Base-by-base conservation (phyloP, 2,113 vertebrate genomes). In the Capreolus pygargus region DNA sequence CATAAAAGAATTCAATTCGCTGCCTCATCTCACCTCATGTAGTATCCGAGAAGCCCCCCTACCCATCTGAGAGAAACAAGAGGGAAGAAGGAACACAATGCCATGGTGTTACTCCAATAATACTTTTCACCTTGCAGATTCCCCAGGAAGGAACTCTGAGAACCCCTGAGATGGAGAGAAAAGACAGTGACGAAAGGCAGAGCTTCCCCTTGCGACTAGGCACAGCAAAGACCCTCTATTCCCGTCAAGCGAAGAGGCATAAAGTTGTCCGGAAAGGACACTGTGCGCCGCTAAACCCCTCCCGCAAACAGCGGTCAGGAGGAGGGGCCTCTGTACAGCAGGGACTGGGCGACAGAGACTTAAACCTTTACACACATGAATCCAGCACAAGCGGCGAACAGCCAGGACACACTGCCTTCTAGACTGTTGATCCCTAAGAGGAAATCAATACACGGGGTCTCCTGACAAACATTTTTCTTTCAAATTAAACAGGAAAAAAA, bases 21-120 rank as follows among this genome's bases (percentile, higher is more conserved):
- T 8, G n/a, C 4, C 13, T 0, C 7, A 33, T 47, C 55, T 21
- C 70, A 39, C 1, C 19, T 5, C 16, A 13, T 1, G 2, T 0
- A 25, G 47, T 43, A 5, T 45, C 52, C 81, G 58, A 36, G 74
- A 70, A 55, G 57, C 50, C n/a, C 58, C 27, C 45, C n/a, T 19
- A 10, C 64, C 58, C 61, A n/a, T 11, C 39, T 0, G 1, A 23
- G 15, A 91, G 5, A 81, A 36, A 70, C 23, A 3, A 70, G 47
- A 60, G 27, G 43, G 27, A 47, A 81, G 84, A 16, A 50, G 27
- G 52, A 85, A 88, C n/a, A n/a, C 8, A 19, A n/a, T 19, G 3
- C 19, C 25, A 17, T 50, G 12, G 12, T 74, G 27, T 45, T 30
- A 52, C 7, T 12, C 10, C 7, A 4, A 3, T 36, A 70, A 25